Percentiles rank a stretch among this genome's conserved stretches.
Evolutionary conservation across 2,888 invertebrate species (phyloP).

Genomic region (Callyntrura guangdongensis): DNA sequence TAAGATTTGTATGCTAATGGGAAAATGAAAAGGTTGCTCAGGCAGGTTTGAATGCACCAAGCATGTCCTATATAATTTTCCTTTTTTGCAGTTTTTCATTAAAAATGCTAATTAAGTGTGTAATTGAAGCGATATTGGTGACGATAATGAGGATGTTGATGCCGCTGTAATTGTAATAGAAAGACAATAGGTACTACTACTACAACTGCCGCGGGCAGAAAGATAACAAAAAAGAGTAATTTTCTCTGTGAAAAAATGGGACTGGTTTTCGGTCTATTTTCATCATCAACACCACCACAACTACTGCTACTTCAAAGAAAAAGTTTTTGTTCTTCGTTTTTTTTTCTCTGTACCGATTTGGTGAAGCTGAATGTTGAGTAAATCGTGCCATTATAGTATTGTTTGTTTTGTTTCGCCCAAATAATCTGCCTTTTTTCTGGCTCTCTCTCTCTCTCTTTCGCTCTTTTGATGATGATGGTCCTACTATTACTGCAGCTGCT

Average conservation of each 20-base stretch:
- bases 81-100: too few relatives aligned
- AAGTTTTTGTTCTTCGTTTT: neutral
- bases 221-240: neutral
- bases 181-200: too few relatives aligned
- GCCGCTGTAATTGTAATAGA: too few relatives aligned
- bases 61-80: too few relatives aligned
- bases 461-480: neutral
- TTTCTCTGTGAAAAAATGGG: conserved; percentile 7
- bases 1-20: too few relatives aligned
- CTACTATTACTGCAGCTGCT: neutral
- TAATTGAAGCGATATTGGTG: neutral
- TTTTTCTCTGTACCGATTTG: too few relatives aligned
- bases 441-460: neutral
- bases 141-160: neutral
- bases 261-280: neutral
- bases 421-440: neutral
- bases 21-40: too few relatives aligned
- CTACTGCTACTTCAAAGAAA: neutral
- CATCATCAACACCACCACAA: too few relatives aligned
- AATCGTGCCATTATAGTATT: conserved; percentile 3
- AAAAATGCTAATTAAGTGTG: too few relatives aligned
- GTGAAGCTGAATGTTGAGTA: neutral
- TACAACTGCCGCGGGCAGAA: too few relatives aligned
- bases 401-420: conserved; percentile 30
- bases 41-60: too few relatives aligned